A percentile compares a stretch with the other conserved stretches of the same genome.
These are phyloP conservation scores for Calliopum simillimum DNA, from an alignment of 2,888 invertebrate species.

Conservation along the genomic window DNA sequence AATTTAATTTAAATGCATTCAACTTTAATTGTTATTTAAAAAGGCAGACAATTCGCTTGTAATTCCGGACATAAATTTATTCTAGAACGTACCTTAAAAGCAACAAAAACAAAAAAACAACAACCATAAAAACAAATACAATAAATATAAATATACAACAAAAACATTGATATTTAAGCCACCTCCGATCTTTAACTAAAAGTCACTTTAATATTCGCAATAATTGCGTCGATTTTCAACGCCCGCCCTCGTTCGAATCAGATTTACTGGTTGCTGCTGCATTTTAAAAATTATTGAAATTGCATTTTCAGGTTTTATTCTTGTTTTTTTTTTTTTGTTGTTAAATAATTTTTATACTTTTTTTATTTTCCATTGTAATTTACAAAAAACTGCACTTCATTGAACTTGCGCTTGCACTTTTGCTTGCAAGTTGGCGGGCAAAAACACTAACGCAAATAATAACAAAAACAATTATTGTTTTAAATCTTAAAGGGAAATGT, in stretches of 20 bases:
- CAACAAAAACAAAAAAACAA: neutral
- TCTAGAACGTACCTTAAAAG: constrained; percentile 2
- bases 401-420: constrained; percentile 33
- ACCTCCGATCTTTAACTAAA: constrained; percentile 23
- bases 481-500: constrained; percentile 21
- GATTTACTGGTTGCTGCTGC: constrained; percentile 8
- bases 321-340: constrained; percentile 31
- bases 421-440: constrained; percentile 28
- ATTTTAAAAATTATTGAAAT: constrained; percentile 29
- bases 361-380: constrained; percentile 31
- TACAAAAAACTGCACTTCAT: constrained; percentile 43
- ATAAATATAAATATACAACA: neutral
- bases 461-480: constrained; percentile 13
- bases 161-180: neutral
- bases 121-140: constrained; percentile 14
- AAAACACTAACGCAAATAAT: constrained; percentile 1
- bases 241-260: constrained; percentile 27
- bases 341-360: constrained; percentile 24
- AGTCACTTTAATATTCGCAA: neutral
- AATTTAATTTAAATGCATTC: neutral
- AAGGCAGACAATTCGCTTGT: neutral
- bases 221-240: constrained; percentile 8
- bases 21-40: neutral
- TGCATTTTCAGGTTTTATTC: constrained; percentile 12
- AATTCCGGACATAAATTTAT: constrained; percentile 6